Conservation (phyloP, 2,888 invertebrate species). For the Heliconius hortense region DNA sequence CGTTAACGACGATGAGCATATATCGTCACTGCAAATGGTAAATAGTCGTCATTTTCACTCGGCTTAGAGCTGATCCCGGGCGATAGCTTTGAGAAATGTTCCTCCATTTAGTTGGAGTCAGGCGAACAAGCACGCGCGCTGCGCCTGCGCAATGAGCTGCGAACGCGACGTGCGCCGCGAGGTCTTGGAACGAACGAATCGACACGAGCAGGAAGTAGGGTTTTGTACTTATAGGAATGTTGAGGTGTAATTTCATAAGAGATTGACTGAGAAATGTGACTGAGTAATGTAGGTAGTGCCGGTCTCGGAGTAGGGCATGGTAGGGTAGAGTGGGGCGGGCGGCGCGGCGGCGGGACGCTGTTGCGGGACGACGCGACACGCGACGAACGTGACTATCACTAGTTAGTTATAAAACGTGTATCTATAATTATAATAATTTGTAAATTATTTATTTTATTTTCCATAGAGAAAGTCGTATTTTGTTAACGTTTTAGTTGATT, state of each 20-base stretch:
- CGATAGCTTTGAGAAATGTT: neutral
- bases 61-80: conserved; percentile 49
- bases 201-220: conserved; percentile 56
- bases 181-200: conserved; percentile 39
- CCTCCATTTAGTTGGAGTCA: neutral
- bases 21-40: conserved; percentile 53
- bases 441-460: conserved; percentile 81
- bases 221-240: conserved; percentile 74
- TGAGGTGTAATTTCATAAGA: conserved; percentile 76
- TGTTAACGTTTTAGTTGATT: conserved; percentile 83
- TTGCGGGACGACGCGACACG: conserved; percentile 45
- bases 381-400: conserved; percentile 75
- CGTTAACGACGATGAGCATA: conserved; percentile 53
- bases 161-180: neutral
- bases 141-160: neutral
- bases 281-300: conserved; percentile 78
- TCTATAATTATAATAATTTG: conserved; percentile 63
- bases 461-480: conserved; percentile 82
- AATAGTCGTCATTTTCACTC: conserved; percentile 55
- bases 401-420: conserved; percentile 76
- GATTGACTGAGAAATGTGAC: conserved; percentile 81
- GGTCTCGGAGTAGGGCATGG: conserved; percentile 77
- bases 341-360: conserved; percentile 49
- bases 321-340: conserved; percentile 75
- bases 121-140: neutral